Base-by-base conservation (phyloP, 2,888 invertebrate species). In the Argyresthia albistria region DNA sequence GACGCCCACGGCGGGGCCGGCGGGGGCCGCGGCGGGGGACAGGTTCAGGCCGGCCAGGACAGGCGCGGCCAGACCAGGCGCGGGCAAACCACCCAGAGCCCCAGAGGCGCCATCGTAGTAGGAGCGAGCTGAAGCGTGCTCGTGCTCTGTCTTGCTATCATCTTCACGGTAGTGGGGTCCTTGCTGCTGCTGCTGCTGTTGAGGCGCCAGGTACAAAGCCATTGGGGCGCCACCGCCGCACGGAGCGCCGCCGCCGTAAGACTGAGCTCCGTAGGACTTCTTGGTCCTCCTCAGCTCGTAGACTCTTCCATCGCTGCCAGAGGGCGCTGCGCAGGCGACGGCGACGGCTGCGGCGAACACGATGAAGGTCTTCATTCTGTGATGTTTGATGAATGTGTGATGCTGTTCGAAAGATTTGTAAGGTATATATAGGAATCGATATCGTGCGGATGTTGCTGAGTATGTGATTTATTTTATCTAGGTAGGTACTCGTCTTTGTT, bases 1-100 rank as follows among this genome's bases (percentile, higher is more conserved):
- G 52, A 81, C 66, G 1, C 81, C 77, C 7, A 70, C 68, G 0
- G 75, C 74, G 6, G 73, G 63, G n/a, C 69, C 67, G 3, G 12
- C 8, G 51, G 51, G n/a, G 16, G 25, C 35, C 6, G 8, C 16
- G 43, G 16, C 51, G 10, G 11, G 25, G 25, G 25, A 9, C 39
- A 39, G 10, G 39, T 39, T 39, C 8, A 39, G 39, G 8, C 10
- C 39, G 9, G 39, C n/a, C n/a, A n/a, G 9, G 8, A 36, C 36
- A 36, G 36, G 9, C 9, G 36, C 12, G 14, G 49, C 49, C 36
- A 36, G 25, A 6, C 25, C 36, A 9, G 14, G 14, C 16, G 35
- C 45, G 14, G 46, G 46, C 9, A 35, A 14, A 15, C 15, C 11
- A 4, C 35, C 47, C 35, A 35, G 12, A 12, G 37, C 51, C 1